A percentile compares a stretch with the other conserved stretches of the same genome.
Evolutionary conservation across 2,113 vertebrate species (phyloP).

Genomic region (Prinia subflava): DNA sequence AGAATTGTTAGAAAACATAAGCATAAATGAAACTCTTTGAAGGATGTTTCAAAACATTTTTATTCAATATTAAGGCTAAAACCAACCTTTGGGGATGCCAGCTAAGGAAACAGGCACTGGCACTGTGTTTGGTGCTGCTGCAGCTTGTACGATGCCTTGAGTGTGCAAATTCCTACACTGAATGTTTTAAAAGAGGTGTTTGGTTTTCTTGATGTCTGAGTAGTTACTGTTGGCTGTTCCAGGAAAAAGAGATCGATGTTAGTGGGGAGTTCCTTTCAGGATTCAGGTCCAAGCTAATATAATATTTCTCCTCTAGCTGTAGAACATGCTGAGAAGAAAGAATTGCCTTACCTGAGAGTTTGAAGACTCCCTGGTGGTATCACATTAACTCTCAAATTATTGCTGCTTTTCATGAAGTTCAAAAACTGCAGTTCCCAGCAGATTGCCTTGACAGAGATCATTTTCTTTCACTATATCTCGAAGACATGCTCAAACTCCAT

Average conservation of each 20-base stretch:
- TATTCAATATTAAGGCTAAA: neutral
- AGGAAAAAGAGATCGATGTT: neutral
- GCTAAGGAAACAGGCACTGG: neutral
- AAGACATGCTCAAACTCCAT: neutral
- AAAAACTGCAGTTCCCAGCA: neutral
- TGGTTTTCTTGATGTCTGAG: neutral
- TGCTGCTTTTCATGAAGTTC: neutral
- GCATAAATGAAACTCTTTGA: neutral
- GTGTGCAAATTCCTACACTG: neutral
- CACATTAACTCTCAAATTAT: neutral
- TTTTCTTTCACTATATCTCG: neutral
- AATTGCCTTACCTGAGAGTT: neutral
- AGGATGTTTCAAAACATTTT: neutral
- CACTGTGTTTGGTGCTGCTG: neutral
- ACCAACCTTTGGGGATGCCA: neutral
- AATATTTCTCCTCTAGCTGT: neutral
- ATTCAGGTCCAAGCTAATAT: neutral
- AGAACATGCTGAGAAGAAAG: neutral
- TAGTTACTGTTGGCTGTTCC: neutral
- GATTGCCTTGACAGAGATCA: neutral
- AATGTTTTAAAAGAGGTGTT: neutral
- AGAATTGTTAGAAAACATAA: neutral
- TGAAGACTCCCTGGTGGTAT: neutral
- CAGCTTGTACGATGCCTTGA: neutral
- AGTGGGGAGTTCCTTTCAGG: neutral